phyloP scores from a whole-genome alignment of 1,140 invertebrate genomes.

The Callitettix versicolor region DNA sequence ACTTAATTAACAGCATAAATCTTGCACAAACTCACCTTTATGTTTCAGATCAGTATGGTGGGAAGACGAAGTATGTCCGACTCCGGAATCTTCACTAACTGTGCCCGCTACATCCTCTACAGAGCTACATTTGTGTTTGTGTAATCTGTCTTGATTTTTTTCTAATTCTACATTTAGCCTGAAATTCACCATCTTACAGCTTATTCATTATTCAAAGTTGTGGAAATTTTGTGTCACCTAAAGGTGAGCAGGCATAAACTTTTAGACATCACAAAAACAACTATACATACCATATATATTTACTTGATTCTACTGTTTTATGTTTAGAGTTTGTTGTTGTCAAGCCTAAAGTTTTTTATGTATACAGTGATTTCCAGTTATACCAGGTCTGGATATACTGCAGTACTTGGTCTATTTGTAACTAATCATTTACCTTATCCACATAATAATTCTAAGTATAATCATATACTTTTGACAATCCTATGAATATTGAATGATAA shows the following conservation, averaged over 20 bases:
- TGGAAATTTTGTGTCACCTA: slow-evolving; percentile 1
- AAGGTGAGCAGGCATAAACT: background rate
- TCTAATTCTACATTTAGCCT: slow-evolving; percentile 54
- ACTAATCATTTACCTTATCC: background rate
- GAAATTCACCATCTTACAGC: slow-evolving; percentile 21
- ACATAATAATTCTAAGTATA: background rate
- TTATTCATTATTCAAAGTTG: background rate
- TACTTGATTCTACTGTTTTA: background rate
- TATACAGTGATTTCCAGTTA: too few relatives aligned
- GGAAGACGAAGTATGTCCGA: slow-evolving; percentile 19
- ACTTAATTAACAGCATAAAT: too few relatives aligned
- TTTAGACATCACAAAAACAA: background rate
- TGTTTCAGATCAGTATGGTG: slow-evolving; percentile 20
- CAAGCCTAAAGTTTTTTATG: too few relatives aligned
- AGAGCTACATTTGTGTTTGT: slow-evolving; percentile 18
- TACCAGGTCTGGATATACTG: too few relatives aligned
- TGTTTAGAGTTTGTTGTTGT: background rate
- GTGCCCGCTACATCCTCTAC: slow-evolving; percentile 28
- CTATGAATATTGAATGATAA: background rate
- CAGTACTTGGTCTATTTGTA: too few relatives aligned
- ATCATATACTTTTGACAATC: background rate
- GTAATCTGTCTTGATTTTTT: slow-evolving; percentile 50
- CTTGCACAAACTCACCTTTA: slow-evolving; percentile 9
- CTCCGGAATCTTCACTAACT: slow-evolving; percentile 26
- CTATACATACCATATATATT: background rate